Evolutionary conservation across 2,797 vertebrate genomes (phyloP).

Genomic region (Leptatherina wallacei): DNA sequence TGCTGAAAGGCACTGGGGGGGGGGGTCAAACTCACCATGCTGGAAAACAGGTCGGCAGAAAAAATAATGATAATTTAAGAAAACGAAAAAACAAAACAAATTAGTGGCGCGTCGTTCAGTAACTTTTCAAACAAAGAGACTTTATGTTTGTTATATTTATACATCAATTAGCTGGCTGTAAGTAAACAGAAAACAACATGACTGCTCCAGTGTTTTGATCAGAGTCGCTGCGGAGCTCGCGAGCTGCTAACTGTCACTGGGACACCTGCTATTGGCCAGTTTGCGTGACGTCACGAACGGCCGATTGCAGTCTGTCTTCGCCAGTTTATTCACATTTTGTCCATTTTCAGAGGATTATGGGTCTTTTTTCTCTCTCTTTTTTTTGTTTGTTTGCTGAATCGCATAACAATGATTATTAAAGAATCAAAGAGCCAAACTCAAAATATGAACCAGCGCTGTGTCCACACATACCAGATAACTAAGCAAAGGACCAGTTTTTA

Average conservation of each 20-base stretch:
- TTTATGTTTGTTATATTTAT: accelerated
- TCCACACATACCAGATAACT: too few relatives aligned
- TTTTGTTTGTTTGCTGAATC: too few relatives aligned
- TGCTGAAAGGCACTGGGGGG: not conserved
- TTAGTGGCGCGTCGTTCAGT: not conserved
- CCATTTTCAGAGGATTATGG: too few relatives aligned
- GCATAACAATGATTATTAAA: too few relatives aligned
- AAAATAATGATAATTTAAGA: not conserved
- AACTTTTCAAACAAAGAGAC: accelerated
- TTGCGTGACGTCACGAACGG: conserved; percentile 37
- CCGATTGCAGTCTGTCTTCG: not conserved
- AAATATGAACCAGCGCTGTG: too few relatives aligned
- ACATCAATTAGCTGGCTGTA: accelerated
- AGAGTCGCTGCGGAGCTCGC: not conserved
- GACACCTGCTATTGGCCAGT: conserved; percentile 54
- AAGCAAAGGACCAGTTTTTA: too few relatives aligned
- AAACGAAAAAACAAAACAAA: not conserved
- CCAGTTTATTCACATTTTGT: not conserved
- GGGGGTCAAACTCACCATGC: conserved; percentile 71
- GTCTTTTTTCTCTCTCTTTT: too few relatives aligned
- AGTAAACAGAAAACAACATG: not conserved
- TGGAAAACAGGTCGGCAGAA: conserved; percentile 19
- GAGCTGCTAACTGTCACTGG: conserved; percentile 20
- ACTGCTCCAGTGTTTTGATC: conserved; percentile 13
- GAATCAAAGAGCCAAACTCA: too few relatives aligned